These are phyloP conservation scores for Metellina segmentata DNA, from an alignment of 2,888 invertebrate species.

Conservation along the genomic window DNA sequence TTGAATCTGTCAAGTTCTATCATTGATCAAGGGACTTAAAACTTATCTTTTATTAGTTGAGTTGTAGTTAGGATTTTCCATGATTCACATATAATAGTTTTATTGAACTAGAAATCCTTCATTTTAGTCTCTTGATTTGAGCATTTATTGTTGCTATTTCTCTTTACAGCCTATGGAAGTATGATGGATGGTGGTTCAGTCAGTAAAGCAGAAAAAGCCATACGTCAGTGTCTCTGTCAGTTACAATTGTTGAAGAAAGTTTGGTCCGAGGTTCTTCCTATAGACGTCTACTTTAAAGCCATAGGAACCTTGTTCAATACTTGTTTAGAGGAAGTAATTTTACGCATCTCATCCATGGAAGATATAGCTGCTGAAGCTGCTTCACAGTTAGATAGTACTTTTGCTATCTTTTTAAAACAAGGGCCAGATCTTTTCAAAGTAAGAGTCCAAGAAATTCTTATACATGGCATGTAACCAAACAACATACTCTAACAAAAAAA, in stretches of 20 bases:
- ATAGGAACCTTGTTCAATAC: conserved; percentile 86
- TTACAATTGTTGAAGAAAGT: conserved; percentile 91
- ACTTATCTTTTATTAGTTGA: no score
- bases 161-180: conserved; percentile 80
- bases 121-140: background rate
- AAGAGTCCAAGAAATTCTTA: conserved; percentile 62
- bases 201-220: conserved; percentile 79
- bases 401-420: conserved; percentile 87
- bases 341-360: conserved; percentile 83
- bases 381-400: conserved; percentile 89
- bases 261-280: conserved; percentile 92
- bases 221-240: conserved; percentile 92
- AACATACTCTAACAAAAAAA: background rate
- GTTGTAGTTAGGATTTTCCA: no score
- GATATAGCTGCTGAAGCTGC: conserved; percentile 93
- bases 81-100: background rate
- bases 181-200: conserved; percentile 79
- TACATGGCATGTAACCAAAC: background rate
- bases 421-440: conserved; percentile 88
- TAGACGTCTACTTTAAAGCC: conserved; percentile 87
- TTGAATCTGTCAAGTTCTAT: no score
- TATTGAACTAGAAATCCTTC: background rate
- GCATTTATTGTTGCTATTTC: conserved; percentile 6
- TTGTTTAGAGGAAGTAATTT: conserved; percentile 86
- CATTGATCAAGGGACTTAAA: no score